Evolutionary conservation across 2,797 vertebrate species (phyloP), one percentile per base, ranked within the genome.

Genomic region (Catamblyrhynchus diadema): DNA sequence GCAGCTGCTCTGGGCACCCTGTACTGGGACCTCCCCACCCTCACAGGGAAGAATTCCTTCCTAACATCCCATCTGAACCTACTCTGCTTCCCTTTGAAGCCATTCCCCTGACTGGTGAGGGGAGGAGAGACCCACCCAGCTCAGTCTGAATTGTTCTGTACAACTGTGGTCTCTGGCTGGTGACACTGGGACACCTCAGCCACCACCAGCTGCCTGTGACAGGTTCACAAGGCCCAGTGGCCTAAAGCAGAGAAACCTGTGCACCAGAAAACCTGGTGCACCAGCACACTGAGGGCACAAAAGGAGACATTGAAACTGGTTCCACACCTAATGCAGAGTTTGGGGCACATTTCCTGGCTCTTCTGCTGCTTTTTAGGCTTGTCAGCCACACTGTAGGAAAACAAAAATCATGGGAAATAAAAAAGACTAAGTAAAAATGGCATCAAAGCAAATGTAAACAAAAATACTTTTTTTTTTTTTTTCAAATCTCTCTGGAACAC

Each of bases 341-440:
- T 97, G 97, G 97, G 96, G 93, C 94, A 97, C 97, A 95, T 96
- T 96, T 96, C 95, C 96, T 96, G 95, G 96, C 96, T 97, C 95
- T 97, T 97, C 96, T 97, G 96, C 96, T 97, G 97, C 97, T 95
- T 97, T 97, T 96, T 96, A 96, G 97, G 97, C 95, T 97, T 97
- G 96, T 96, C 96, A 97, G 97, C 96, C 97, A 97, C 93, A 96
- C 97, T 97, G 95, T 96, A 96, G 95, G 96, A 96, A 97, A 97
- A 97, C 96, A 97, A 95, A 97, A 97, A 97, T 41, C 94, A 96
- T 96, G 96, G 97, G 92, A 94, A 97, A 95, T 94, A 96, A 95
- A 97, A 96, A 97, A 96, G 92, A 95, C 95, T 95, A 96, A 96
- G 96, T 97, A 94, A 96, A 96, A 97, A 96, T 69, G 84, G 95